These are phyloP conservation scores for Amiota mariae DNA, from an alignment of 2,888 invertebrate species.

Conservation along the genomic window DNA sequence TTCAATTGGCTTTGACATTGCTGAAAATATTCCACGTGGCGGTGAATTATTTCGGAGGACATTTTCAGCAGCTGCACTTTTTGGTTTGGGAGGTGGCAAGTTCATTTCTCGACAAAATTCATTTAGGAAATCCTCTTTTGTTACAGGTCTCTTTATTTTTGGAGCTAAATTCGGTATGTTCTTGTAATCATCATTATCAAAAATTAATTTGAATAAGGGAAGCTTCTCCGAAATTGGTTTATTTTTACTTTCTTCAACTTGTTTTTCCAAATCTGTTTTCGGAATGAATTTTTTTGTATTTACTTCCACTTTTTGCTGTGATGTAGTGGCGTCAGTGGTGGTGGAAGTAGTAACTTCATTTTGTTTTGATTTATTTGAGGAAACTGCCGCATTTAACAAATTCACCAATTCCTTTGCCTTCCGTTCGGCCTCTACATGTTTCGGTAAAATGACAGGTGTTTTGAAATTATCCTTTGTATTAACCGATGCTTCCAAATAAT, in stretches of 20 bases:
- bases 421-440: constrained; percentile 54
- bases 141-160: constrained; percentile 40
- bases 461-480: constrained; percentile 76
- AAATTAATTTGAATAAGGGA: constrained; percentile 92
- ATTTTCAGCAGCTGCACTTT: constrained; percentile 75
- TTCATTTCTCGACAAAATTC: constrained; percentile 38
- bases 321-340: constrained; percentile 5
- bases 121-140: neutral
- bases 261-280: constrained; percentile 67
- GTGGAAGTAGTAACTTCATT: neutral
- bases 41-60: constrained; percentile 80
- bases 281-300: constrained; percentile 51
- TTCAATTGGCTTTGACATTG: constrained; percentile 55
- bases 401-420: neutral
- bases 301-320: constrained; percentile 25
- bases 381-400: neutral
- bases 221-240: constrained; percentile 77
- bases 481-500: constrained; percentile 80
- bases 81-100: constrained; percentile 19
- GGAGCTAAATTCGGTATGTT: constrained; percentile 50
- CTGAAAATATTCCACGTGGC: constrained; percentile 80
- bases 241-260: constrained; percentile 62
- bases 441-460: constrained; percentile 72
- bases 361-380: neutral
- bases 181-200: constrained; percentile 83